Percentiles rank a stretch among this genome's conserved stretches.
phyloP scores from a whole-genome alignment of 1,140 invertebrate genomes.

The Cherax destructor region DNA sequence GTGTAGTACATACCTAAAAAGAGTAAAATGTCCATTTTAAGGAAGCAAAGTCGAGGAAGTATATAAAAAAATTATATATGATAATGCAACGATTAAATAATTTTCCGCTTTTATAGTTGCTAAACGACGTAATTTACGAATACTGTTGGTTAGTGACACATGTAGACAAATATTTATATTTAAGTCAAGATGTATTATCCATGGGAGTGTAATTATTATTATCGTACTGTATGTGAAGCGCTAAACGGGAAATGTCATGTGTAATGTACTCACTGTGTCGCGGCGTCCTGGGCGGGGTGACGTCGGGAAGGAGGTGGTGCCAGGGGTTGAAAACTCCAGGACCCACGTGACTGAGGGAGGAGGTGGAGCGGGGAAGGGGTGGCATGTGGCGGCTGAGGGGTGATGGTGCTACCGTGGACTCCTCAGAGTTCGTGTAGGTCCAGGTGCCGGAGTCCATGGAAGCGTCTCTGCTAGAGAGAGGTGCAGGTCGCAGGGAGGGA shows the following conservation, averaged over 20 bases:
- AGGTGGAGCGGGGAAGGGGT: slow-evolving; percentile 44
- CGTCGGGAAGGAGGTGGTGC: slow-evolving; percentile 46
- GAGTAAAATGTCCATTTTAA: not conserved
- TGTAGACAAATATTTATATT: too few species aligned
- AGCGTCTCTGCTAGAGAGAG: not conserved
- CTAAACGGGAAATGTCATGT: not conserved
- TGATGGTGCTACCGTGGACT: slow-evolving; percentile 8
- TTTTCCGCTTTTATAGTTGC: too few species aligned
- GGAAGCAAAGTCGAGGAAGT: too few species aligned
- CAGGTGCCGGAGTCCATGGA: slow-evolving; percentile 48
- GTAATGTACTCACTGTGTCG: slow-evolving; percentile 30
- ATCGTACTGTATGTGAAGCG: too few species aligned
- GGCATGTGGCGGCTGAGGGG: not conserved
- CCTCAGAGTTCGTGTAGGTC: slow-evolving; percentile 30
- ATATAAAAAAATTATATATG: too few species aligned
- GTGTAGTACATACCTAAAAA: slow-evolving; percentile 5
- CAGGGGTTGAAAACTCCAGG: slow-evolving; percentile 30
- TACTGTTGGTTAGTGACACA: too few species aligned
- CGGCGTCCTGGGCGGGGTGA: slow-evolving; percentile 55
- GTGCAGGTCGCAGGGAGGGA: not conserved
- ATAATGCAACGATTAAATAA: too few species aligned
- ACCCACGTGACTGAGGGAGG: slow-evolving; percentile 46
- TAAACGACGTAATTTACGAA: too few species aligned
- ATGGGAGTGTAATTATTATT: too few species aligned
- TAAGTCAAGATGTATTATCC: too few species aligned